Evolutionary conservation across 2,888 invertebrate genomes (phyloP).

Genomic region (Pammene fasciana): DNA sequence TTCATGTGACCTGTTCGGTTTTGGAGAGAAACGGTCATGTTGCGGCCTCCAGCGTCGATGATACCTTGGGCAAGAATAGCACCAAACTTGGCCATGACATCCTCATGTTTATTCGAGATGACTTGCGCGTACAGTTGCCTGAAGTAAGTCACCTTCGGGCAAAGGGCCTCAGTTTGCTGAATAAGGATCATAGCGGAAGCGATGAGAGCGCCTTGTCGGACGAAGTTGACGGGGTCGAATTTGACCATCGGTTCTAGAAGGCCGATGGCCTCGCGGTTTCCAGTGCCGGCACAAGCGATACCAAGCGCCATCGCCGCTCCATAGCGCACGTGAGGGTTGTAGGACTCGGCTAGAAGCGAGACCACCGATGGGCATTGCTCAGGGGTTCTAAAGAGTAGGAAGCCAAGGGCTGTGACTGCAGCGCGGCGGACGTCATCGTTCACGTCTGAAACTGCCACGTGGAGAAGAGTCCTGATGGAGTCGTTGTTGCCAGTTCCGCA

Average conservation of each 20-base stretch:
- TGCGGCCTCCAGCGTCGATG: constrained; percentile 95
- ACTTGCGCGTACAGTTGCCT: constrained; percentile 97
- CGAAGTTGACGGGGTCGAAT: constrained; percentile 98
- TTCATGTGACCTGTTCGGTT: constrained; percentile 98
- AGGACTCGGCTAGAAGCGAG: constrained; percentile 97
- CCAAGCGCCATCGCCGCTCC: constrained; percentile 99
- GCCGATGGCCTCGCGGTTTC: constrained; percentile 97
- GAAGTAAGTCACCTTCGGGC: constrained; percentile 97
- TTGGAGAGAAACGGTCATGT: constrained; percentile 97
- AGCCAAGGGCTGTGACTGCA: constrained; percentile 99
- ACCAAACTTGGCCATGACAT: constrained; percentile 99
- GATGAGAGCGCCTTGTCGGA: constrained; percentile 98
- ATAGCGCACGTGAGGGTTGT: constrained; percentile 99
- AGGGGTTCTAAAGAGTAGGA: constrained; percentile 97
- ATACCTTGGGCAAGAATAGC: constrained; percentile 97
- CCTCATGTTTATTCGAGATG: constrained; percentile 99
- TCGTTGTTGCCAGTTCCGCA: constrained; percentile 99
- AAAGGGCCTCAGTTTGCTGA: constrained; percentile 98
- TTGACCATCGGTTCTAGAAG: constrained; percentile 99
- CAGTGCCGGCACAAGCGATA: constrained; percentile 99
- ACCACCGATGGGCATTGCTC: constrained; percentile 99
- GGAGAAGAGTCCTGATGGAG: constrained; percentile 96
- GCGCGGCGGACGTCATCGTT: constrained; percentile 99
- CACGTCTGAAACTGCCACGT: constrained; percentile 99
- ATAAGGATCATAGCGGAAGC: constrained; percentile 99